Evolutionary conservation across 53 echinoderm and acorn worm genomes (phyloP).

Genomic region (Temnopleurus reevesii): DNA sequence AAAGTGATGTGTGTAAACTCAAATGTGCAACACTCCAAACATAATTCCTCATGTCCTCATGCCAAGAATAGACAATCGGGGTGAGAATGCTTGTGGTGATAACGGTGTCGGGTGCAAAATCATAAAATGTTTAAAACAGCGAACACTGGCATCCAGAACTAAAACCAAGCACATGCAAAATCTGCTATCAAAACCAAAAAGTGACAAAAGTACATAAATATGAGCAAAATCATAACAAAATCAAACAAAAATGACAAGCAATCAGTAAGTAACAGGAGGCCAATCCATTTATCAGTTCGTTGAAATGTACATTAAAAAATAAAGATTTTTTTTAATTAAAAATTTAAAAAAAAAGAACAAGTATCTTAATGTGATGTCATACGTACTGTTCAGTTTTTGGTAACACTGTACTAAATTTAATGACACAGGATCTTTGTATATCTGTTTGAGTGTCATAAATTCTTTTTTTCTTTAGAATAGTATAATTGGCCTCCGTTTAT

Average conservation of each 20-base stretch:
- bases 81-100: slow-evolving; percentile 23
- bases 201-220: not conserved
- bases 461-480: too few species aligned
- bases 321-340: too few species aligned
- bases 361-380: too few species aligned
- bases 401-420: too few species aligned
- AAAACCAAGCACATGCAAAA: slow-evolving; percentile 60
- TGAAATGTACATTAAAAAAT: too few species aligned
- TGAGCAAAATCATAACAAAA: slow-evolving; percentile 6
- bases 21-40: slow-evolving; percentile 62
- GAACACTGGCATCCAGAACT: not conserved
- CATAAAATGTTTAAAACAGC: not conserved
- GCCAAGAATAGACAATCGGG: not conserved
- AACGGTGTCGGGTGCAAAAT: slow-evolving; percentile 45
- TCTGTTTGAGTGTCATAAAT: too few species aligned
- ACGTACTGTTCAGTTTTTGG: too few species aligned
- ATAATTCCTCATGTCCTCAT: slow-evolving; percentile 32
- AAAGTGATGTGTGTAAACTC: slow-evolving; percentile 7
- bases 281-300: too few species aligned
- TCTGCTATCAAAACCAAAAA: slow-evolving; percentile 48
- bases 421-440: too few species aligned
- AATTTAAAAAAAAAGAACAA: too few species aligned
- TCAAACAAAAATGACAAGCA: not conserved
- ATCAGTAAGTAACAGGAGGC: not conserved
- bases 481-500: too few species aligned